Percentiles rank a stretch among this genome's conserved stretches.
phyloP scores from a whole-genome alignment of 2,888 invertebrate genomes.

The Anorthoa munda region DNA sequence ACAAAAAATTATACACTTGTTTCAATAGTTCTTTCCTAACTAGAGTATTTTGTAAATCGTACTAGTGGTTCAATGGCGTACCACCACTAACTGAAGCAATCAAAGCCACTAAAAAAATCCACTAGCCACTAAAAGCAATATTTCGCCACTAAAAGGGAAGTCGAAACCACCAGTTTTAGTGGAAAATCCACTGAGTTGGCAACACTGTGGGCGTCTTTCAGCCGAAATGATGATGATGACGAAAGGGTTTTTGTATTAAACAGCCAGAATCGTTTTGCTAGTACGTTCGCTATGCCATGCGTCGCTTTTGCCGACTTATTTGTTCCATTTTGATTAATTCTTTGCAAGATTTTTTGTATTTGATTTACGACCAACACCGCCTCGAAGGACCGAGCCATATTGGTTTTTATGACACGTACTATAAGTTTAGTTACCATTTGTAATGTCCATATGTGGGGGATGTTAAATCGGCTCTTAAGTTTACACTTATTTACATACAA shows the following conservation, averaged over 20 bases:
- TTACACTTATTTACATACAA: conserved; percentile 22
- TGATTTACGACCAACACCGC: conserved; percentile 13
- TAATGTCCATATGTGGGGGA: conserved; percentile 13
- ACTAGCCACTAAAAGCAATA: too few species aligned
- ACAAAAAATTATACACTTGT: too few species aligned
- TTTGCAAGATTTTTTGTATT: neutral
- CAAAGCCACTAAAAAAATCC: too few species aligned
- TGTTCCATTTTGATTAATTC: neutral
- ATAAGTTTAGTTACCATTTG: conserved; percentile 11
- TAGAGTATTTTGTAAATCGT: too few species aligned
- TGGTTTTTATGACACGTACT: conserved; percentile 17
- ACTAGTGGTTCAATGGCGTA: too few species aligned
- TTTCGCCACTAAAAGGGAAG: too few species aligned
- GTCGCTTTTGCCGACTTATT: neutral
- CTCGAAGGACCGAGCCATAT: conserved; percentile 13
- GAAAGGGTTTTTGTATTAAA: neutral
- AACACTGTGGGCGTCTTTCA: too few species aligned
- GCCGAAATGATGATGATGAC: too few species aligned
- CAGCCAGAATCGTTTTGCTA: neutral
- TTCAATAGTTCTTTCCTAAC: too few species aligned
- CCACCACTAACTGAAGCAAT: too few species aligned
- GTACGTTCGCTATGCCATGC: neutral
- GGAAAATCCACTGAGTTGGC: too few species aligned
- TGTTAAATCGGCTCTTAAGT: conserved; percentile 20
- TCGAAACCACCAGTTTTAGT: too few species aligned